phyloP scores from a whole-genome alignment of 2,797 vertebrate genomes.

The Epinephelus malabaricus region DNA sequence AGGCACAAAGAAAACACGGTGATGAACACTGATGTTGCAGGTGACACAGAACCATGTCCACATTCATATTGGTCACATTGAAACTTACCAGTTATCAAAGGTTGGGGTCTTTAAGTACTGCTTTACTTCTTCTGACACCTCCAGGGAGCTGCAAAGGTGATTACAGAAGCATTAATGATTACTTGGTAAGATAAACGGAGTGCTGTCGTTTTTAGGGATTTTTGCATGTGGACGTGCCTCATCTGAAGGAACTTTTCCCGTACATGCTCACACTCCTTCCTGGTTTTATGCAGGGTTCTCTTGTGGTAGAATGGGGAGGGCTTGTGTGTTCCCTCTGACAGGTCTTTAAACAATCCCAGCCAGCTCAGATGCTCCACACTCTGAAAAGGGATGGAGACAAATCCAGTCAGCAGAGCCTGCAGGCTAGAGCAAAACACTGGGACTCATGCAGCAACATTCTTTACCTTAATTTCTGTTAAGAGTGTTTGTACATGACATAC shows the following conservation, averaged over 20 bases:
- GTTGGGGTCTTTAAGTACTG: constrained; percentile 89
- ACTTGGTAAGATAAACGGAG: background rate
- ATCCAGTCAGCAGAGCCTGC: background rate
- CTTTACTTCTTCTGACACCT: constrained; percentile 87
- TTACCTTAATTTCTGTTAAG: too few relatives aligned
- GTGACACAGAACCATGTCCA: background rate
- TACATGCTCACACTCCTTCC: constrained; percentile 86
- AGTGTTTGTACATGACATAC: too few relatives aligned
- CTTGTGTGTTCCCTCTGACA: constrained; percentile 84
- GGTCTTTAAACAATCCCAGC: constrained; percentile 88
- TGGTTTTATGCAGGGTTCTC: constrained; percentile 82
- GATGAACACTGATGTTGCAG: background rate
- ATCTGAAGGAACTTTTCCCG: constrained; percentile 86
- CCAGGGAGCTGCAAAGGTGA: constrained; percentile 79
- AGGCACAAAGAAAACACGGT: background rate
- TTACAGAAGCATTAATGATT: background rate
- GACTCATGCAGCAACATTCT: too few relatives aligned
- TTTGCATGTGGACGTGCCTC: constrained; percentile 72
- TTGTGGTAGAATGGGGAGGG: constrained; percentile 89
- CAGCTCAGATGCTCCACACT: constrained; percentile 89
- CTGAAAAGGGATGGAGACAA: constrained; percentile 50
- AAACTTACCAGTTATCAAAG: constrained; percentile 88
- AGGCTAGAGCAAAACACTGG: background rate
- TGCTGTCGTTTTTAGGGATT: background rate
- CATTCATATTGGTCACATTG: background rate